These are phyloP conservation scores for Brachyistius frenatus DNA, from an alignment of 2,113 vertebrate species.

Conservation along the genomic window DNA sequence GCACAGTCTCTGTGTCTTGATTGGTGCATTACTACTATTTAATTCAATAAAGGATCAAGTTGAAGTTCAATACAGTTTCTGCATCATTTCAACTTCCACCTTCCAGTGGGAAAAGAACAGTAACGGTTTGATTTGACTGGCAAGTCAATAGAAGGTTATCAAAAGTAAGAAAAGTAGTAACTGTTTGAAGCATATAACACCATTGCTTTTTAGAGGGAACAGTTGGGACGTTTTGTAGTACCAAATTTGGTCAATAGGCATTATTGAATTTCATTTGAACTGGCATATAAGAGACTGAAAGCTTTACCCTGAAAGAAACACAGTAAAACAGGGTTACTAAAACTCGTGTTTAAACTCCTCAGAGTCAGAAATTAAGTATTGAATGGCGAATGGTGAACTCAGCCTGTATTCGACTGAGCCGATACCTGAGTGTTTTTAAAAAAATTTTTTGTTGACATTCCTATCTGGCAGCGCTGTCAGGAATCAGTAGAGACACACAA, in stretches of 20 bases:
- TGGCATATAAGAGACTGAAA: neutral
- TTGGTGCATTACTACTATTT: neutral
- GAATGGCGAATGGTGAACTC: neutral
- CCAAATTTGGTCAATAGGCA: too few species aligned
- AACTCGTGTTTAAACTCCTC: neutral
- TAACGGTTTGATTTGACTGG: too few species aligned
- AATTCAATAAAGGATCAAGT: neutral
- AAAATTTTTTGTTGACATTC: conserved; percentile 3
- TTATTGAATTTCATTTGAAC: too few species aligned
- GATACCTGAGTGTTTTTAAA: neutral
- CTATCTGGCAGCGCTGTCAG: conserved; percentile 29
- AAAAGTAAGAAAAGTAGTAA: too few species aligned
- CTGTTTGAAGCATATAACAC: too few species aligned
- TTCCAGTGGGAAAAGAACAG: too few species aligned
- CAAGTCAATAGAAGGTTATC: too few species aligned
- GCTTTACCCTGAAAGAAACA: neutral
- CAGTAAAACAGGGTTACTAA: too few species aligned
- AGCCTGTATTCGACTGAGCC: neutral
- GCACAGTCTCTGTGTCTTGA: too few species aligned
- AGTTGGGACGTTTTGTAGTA: too few species aligned
- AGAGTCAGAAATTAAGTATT: neutral
- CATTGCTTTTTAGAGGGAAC: too few species aligned
- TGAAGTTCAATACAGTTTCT: neutral
- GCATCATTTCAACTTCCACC: too few species aligned
- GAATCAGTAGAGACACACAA: conserved; percentile 29